These are phyloP conservation scores for Malurus leucopterus DNA, from an alignment of 2,797 vertebrate species.

Conservation along the genomic window DNA sequence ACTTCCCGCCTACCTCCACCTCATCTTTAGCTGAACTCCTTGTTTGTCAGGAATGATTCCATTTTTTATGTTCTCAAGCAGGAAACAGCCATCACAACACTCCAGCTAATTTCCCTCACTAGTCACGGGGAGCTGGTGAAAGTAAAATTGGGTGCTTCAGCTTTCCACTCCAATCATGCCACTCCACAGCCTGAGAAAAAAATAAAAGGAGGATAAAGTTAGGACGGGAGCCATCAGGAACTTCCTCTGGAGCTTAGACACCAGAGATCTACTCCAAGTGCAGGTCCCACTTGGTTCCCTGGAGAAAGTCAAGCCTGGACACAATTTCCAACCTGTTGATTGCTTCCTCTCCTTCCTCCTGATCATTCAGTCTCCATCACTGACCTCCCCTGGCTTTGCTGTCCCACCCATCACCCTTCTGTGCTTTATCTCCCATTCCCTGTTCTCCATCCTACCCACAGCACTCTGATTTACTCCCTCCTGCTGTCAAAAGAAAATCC, in stretches of 20 bases:
- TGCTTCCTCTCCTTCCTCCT: not conserved
- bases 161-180: not conserved
- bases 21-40: conserved; percentile 39
- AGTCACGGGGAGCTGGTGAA: not conserved
- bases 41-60: conserved; percentile 43
- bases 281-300: not conserved
- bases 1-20: conserved; percentile 44
- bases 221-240: not conserved
- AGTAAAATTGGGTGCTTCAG: not conserved
- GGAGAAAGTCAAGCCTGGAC: not conserved
- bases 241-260: not conserved
- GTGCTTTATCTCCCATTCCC: not conserved
- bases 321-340: not conserved
- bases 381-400: not conserved
- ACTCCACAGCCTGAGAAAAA: not conserved
- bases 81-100: conserved; percentile 54
- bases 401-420: not conserved
- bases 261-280: not conserved
- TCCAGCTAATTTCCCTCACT: not conserved
- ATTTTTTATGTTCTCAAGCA: conserved; percentile 13
- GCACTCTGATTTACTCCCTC: not conserved
- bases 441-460: not conserved
- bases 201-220: not conserved
- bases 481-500: not conserved
- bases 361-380: not conserved